Evolutionary conservation across 2,113 vertebrate species (phyloP).

Genomic region (Willisornis vidua): DNA sequence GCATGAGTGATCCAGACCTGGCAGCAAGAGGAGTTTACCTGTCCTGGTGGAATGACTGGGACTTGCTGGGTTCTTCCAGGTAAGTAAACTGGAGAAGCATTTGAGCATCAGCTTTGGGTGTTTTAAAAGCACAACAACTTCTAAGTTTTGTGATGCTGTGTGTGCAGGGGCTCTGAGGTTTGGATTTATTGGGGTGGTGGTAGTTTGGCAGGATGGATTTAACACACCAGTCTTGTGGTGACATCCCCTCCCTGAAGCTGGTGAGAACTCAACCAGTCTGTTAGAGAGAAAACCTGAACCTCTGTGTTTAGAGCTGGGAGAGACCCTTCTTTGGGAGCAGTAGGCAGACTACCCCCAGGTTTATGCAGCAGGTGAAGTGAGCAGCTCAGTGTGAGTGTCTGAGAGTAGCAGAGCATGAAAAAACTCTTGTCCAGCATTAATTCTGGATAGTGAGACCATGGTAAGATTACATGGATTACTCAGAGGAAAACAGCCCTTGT

Average conservation of each 20-base stretch:
- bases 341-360: accelerated
- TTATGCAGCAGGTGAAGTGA: not conserved
- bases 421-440: accelerated
- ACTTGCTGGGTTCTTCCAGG: accelerated
- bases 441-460: accelerated
- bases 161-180: accelerated
- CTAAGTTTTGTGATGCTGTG: accelerated
- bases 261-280: accelerated
- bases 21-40: accelerated
- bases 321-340: accelerated
- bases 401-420: accelerated
- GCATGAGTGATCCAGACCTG: accelerated
- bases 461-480: accelerated
- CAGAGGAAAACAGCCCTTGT: accelerated
- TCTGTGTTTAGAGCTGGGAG: not conserved
- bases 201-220: not conserved
- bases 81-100: accelerated
- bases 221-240: accelerated
- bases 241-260: not conserved
- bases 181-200: accelerated
- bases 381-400: not conserved
- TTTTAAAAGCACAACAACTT: accelerated
- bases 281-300: not conserved
- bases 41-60: not conserved
- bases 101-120: accelerated